Conservation (phyloP, 2,113 vertebrate species). For the Campylorhamphus procurvoides region DNA sequence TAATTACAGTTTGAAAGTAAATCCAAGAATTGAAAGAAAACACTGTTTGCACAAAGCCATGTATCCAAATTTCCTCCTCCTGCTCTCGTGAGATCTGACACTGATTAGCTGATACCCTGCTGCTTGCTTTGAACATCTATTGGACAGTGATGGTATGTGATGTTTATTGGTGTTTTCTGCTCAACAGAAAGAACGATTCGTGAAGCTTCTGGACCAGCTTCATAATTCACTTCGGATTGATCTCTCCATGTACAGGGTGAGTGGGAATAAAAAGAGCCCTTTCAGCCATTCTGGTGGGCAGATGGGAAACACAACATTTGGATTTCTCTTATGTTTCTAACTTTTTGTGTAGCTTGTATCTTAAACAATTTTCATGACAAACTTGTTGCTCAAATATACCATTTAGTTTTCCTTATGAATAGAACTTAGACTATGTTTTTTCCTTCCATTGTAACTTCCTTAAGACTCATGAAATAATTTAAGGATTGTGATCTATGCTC, state of each 20-base stretch:
- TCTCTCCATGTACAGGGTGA: slow-evolving; percentile 95
- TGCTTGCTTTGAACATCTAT: neutral
- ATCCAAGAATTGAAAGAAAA: neutral
- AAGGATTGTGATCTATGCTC: neutral
- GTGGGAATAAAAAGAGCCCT: slow-evolving; percentile 18
- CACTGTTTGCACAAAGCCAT: neutral
- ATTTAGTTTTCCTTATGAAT: neutral
- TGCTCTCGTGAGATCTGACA: neutral
- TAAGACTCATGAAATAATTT: neutral
- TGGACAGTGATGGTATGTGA: neutral
- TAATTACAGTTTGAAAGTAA: neutral
- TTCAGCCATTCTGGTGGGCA: neutral
- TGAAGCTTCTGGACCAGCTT: slow-evolving; percentile 95
- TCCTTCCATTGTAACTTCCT: neutral
- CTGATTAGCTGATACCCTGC: neutral
- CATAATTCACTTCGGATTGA: slow-evolving; percentile 98
- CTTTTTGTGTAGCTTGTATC: neutral
- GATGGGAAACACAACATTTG: neutral
- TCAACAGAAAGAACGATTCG: slow-evolving; percentile 94
- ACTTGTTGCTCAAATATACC: neutral
- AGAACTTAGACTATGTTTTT: neutral
- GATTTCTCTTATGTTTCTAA: neutral
- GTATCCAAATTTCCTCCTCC: neutral
- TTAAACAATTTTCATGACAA: neutral
- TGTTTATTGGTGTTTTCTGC: slow-evolving; percentile 15